A percentile compares a stretch with the other conserved stretches of the same genome.
These are phyloP conservation scores for Argopecten irradians DNA, from an alignment of 1,140 invertebrate species.

Conservation along the genomic window DNA sequence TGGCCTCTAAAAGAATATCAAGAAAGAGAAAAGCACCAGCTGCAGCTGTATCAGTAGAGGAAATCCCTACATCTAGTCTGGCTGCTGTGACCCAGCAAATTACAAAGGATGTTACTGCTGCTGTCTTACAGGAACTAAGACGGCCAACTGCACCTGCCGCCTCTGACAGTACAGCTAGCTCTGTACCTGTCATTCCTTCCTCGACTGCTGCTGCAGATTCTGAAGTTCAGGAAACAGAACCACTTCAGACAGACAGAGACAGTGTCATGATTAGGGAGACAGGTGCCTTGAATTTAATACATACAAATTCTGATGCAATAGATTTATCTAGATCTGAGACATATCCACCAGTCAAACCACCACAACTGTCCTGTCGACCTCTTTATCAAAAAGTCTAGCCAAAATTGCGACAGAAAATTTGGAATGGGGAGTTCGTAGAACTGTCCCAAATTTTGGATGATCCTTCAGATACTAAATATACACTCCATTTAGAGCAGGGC, in stretches of 20 bases:
- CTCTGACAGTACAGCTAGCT: neutral
- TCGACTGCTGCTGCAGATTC: too few species aligned
- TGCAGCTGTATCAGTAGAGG: neutral
- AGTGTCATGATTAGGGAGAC: too few species aligned
- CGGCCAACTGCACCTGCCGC: neutral
- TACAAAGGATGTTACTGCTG: neutral
- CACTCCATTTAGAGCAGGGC: neutral
- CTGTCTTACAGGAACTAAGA: neutral
- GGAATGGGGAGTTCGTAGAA: neutral
- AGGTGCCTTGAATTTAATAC: neutral
- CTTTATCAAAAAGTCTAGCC: neutral
- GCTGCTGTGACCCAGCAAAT: neutral
- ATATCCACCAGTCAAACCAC: neutral
- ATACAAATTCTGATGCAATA: neutral
- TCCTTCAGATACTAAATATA: neutral
- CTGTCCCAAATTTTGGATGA: neutral
- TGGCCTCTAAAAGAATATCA: too few species aligned
- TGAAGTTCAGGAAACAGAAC: neutral
- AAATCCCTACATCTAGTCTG: neutral
- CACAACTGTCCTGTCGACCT: neutral
- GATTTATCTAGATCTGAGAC: neutral
- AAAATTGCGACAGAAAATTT: neutral
- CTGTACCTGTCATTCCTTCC: neutral
- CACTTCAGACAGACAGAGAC: too few species aligned
- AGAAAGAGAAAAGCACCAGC: neutral